Evolutionary conservation across 1,140 invertebrate species (phyloP), one percentile per base, ranked within the genome.

Genomic region (Harlomillsia oculata): DNA sequence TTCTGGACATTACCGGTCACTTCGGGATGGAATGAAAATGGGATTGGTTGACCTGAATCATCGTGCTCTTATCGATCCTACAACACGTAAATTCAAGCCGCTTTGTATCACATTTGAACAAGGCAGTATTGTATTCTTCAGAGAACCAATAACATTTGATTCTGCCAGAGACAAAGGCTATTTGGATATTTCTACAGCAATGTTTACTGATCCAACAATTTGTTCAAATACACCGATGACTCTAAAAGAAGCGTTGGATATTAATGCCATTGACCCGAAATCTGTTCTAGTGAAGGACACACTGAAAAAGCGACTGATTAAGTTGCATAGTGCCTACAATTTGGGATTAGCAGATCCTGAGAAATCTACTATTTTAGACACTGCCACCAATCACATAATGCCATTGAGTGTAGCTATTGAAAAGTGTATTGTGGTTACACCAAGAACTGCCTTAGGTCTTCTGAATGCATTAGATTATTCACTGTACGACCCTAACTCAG

Each of bases 261-360:
- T 82, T 18, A 89, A 90, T 51, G 79, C 87, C 29, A 81, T 97
- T 41, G 87, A 95, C 75, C 81, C 88, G 1, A 82, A 89, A 70
- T 87, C 88, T 8, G 88, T 85, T 28, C 72, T 92, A 51, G 81
- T 94, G 36, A 93, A 92, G 78, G 89, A 93, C 74, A 79, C 81
- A 57, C 78, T 82, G 61, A 87, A 87, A 67, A 82, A 82, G 65
- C 82, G 83, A 67, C 71, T 93, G 53, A 77, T 91, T 8, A 89
- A 87, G 67, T 75, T 95, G 51, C 80, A 83, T 21, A 88, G 92
- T 69, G 89, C 87, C 14, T 88, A 87, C 72, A 78, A 85, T 37
- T 83, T 83, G 69, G 89, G 87, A 20, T 73, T 93, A 14, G 83
- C 93, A 73, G 89, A 95, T 71, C 79, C 83, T 16, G 86, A 89